These are phyloP conservation scores for Rhabdornis inornatus DNA, from an alignment of 2,113 vertebrate genomes.

Conservation along the genomic window DNA sequence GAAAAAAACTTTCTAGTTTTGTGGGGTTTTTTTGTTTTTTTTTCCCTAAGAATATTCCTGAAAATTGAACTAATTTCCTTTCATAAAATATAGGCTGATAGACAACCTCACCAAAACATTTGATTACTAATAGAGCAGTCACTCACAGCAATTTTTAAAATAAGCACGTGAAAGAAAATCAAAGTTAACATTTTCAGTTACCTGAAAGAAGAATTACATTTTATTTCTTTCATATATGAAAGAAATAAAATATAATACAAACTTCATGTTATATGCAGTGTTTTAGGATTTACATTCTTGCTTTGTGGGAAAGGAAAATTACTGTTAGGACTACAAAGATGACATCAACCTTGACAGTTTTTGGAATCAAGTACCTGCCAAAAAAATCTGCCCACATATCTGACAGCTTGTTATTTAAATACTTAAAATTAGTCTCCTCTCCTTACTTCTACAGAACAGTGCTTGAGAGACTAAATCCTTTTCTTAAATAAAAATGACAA, in stretches of 20 bases:
- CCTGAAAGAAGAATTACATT: background rate
- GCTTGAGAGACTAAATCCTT: background rate
- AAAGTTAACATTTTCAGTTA: background rate
- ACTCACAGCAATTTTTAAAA: background rate
- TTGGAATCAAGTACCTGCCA: background rate
- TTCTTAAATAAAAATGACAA: conserved; percentile 15
- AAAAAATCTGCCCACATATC: background rate
- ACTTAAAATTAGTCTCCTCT: background rate
- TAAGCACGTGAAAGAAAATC: background rate
- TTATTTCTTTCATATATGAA: background rate
- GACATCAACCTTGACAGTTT: background rate
- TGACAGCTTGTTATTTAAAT: background rate
- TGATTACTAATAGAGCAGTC: background rate
- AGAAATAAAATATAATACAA: background rate
- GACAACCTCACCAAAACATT: background rate
- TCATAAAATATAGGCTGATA: background rate
- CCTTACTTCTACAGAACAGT: background rate
- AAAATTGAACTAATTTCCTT: background rate
- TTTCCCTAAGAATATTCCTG: background rate
- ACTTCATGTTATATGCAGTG: background rate
- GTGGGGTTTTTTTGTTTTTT: no score
- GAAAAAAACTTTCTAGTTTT: background rate
- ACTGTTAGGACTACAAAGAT: background rate
- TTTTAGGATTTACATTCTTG: background rate
- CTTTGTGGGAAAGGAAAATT: background rate